A percentile compares a stretch with the other conserved stretches of the same genome.
Conservation (phyloP, 2,113 vertebrate genomes). For the Murina feae region DNA sequence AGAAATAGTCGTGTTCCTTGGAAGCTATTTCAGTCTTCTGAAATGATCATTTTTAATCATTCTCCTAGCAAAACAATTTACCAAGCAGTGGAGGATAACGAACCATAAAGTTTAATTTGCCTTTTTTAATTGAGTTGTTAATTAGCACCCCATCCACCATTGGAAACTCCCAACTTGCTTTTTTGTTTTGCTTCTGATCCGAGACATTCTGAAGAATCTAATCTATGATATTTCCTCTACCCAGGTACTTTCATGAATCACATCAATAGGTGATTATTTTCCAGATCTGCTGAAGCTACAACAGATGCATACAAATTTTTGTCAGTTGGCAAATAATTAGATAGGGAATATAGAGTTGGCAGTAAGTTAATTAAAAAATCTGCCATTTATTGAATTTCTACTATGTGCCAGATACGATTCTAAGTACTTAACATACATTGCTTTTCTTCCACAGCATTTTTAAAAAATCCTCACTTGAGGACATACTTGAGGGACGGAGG, state of each 20-base stretch:
- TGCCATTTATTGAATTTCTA: not conserved
- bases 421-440: not conserved
- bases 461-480: not conserved
- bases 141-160: constrained; percentile 79
- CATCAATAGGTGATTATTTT: constrained; percentile 83
- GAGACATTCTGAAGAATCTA: constrained; percentile 75
- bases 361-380: not conserved
- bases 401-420: not conserved
- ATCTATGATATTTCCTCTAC: constrained; percentile 79
- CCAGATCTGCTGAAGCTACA: constrained; percentile 76
- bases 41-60: constrained; percentile 82
- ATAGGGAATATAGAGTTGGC: constrained; percentile 44
- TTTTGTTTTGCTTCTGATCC: constrained; percentile 77
- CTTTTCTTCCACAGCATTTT: not conserved
- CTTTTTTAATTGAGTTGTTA: constrained; percentile 90
- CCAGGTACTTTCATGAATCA: constrained; percentile 81
- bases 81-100: constrained; percentile 82
- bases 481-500: not conserved
- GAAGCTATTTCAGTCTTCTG: constrained; percentile 70
- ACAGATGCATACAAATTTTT: constrained; percentile 81
- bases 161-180: constrained; percentile 79
- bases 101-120: constrained; percentile 87
- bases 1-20: constrained; percentile 69
- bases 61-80: constrained; percentile 83
- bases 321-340: constrained; percentile 79